These are phyloP conservation scores for Bombus pascuorum DNA, from an alignment of 1,140 invertebrate genomes.

Conservation along the genomic window DNA sequence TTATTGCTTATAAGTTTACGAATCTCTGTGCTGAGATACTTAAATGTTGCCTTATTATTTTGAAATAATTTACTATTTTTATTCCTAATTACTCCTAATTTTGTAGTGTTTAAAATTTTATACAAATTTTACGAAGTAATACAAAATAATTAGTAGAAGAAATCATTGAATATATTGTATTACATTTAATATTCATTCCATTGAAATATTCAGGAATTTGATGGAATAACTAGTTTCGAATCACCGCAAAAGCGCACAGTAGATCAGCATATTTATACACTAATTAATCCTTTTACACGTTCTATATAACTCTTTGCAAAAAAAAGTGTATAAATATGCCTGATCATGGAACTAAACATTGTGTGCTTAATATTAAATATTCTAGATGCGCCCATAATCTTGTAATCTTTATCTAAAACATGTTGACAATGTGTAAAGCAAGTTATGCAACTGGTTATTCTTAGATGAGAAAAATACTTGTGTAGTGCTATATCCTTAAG, in stretches of 20 bases:
- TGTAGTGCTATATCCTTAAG: slow-evolving; percentile 64
- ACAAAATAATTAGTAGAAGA: slow-evolving; percentile 1
- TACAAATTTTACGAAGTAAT: background rate
- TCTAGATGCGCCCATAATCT: slow-evolving; percentile 57
- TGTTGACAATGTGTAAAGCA: slow-evolving; percentile 66
- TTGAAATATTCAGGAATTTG: slow-evolving; percentile 27
- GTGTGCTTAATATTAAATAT: slow-evolving; percentile 67
- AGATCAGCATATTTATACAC: slow-evolving; percentile 62
- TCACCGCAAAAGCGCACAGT: slow-evolving; percentile 61
- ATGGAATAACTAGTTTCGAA: slow-evolving; percentile 53
- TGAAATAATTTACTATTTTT: slow-evolving; percentile 15
- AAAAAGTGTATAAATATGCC: slow-evolving; percentile 60
- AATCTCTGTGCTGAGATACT: slow-evolving; percentile 22
- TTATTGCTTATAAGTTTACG: slow-evolving; percentile 33
- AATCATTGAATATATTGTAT: slow-evolving; percentile 14
- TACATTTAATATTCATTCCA: slow-evolving; percentile 24
- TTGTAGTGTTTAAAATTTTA: slow-evolving; percentile 9
- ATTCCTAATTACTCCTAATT: too few species aligned
- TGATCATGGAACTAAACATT: slow-evolving; percentile 50
- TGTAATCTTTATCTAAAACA: slow-evolving; percentile 62
- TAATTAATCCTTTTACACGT: slow-evolving; percentile 61
- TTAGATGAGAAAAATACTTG: slow-evolving; percentile 58
- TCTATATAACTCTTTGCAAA: slow-evolving; percentile 57
- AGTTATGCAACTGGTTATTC: slow-evolving; percentile 68
- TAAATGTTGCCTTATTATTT: slow-evolving; percentile 15